These are phyloP conservation scores for Linyphia triangularis DNA, from an alignment of 2,888 invertebrate genomes.

Conservation along the genomic window DNA sequence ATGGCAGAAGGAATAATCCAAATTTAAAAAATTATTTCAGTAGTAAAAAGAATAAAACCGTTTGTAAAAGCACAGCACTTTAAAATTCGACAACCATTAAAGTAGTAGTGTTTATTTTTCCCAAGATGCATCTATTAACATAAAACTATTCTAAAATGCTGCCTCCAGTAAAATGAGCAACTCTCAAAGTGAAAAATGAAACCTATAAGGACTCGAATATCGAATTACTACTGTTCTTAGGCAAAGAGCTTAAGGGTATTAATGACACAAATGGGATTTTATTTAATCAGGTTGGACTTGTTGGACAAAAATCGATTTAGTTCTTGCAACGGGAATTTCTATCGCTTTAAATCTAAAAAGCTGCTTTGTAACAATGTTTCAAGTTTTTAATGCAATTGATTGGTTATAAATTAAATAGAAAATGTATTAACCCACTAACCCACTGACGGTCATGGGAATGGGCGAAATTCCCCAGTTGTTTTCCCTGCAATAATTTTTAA, in stretches of 20 bases:
- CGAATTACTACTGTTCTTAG: conserved; percentile 24
- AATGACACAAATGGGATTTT: conserved; percentile 36
- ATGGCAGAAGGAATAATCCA: no score
- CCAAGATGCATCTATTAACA: neutral
- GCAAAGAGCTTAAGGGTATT: conserved; percentile 35
- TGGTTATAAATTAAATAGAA: neutral
- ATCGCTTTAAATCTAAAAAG: neutral
- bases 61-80: neutral
- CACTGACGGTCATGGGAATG: no score
- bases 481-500: no score
- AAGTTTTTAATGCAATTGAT: neutral
- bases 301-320: neutral
- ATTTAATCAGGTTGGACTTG: conserved; percentile 40
- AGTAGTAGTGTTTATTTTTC: neutral
- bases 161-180: neutral
- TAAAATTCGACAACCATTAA: conserved; percentile 7
- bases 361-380: neutral
- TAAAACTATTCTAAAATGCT: neutral
- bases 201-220: conserved; percentile 10
- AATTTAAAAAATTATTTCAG: neutral
- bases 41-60: neutral
- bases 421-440: no score
- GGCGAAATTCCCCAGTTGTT: no score
- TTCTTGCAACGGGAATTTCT: neutral
- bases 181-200: conserved; percentile 18